Percentiles rank a stretch among this genome's conserved stretches.
These are phyloP conservation scores for Cervus canadensis DNA, from an alignment of 2,113 vertebrate genomes.

Conservation along the genomic window DNA sequence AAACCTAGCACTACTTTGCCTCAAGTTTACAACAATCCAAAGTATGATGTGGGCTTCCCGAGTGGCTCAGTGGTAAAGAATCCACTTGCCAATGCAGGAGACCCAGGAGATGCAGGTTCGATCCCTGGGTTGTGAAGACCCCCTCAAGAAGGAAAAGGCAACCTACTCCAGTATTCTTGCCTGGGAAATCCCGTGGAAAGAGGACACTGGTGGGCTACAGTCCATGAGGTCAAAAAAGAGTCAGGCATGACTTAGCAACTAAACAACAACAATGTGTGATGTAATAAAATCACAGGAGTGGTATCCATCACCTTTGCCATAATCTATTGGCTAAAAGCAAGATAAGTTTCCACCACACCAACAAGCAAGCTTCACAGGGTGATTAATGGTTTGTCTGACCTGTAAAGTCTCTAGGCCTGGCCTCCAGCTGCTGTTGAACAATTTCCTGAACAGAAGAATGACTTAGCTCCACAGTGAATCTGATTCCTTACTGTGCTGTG, in stretches of 20 bases:
- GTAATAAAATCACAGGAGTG: background rate
- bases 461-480: background rate
- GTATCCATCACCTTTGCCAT: background rate
- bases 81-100: background rate
- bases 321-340: background rate
- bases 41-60: background rate
- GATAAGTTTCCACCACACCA: background rate
- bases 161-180: background rate
- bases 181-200: background rate
- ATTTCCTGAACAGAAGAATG: background rate
- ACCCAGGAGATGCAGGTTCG: background rate
- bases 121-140: background rate
- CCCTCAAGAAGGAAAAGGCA: background rate
- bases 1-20: background rate
- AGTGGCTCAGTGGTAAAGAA: background rate
- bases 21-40: background rate
- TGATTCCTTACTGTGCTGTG: background rate
- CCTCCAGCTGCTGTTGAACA: background rate
- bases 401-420: background rate
- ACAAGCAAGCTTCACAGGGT: fast-evolving
- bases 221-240: background rate
- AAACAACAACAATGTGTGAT: background rate
- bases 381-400: background rate
- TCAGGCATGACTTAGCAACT: background rate
- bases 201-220: background rate